A percentile compares a stretch with the other conserved stretches of the same genome.
phyloP scores from a whole-genome alignment of 1,140 invertebrate species.

The Ostrea edulis region DNA sequence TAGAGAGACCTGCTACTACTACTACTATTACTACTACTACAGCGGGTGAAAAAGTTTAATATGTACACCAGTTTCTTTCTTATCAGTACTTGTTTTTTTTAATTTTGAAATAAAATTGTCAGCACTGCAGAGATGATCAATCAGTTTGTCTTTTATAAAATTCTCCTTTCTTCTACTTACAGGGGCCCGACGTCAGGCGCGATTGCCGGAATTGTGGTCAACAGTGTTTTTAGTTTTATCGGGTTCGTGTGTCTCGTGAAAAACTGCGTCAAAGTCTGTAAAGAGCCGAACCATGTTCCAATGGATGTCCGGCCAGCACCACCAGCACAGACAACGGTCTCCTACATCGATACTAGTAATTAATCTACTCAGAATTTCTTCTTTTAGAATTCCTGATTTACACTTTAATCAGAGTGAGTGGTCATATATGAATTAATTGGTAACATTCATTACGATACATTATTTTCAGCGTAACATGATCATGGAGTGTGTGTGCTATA shows the following conservation, averaged over 20 bases:
- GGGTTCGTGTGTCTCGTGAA: background rate
- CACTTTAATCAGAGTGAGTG: background rate
- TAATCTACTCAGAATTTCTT: background rate
- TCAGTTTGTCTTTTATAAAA: background rate
- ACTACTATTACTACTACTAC: conserved; percentile 1
- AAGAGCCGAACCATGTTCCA: background rate
- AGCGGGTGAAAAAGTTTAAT: too few relatives aligned
- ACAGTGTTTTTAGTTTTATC: background rate
- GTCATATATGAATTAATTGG: background rate
- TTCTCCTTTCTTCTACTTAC: too few relatives aligned
- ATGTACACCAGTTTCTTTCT: too few relatives aligned
- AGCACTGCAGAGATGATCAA: too few relatives aligned
- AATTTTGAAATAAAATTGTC: too few relatives aligned
- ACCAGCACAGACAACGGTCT: background rate
- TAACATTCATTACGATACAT: background rate
- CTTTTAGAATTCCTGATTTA: background rate
- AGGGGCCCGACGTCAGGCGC: background rate
- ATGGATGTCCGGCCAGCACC: background rate
- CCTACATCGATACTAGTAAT: background rate
- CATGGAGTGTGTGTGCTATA: too few relatives aligned
- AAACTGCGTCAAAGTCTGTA: background rate
- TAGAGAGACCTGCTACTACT: background rate
- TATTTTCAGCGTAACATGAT: background rate
- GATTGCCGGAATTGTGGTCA: background rate
- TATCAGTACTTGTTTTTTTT: too few relatives aligned